Evolutionary conservation across 2,888 invertebrate species (phyloP), one percentile per base, ranked within the genome.

Genomic region (Poecilobothrus nobilitatus): DNA sequence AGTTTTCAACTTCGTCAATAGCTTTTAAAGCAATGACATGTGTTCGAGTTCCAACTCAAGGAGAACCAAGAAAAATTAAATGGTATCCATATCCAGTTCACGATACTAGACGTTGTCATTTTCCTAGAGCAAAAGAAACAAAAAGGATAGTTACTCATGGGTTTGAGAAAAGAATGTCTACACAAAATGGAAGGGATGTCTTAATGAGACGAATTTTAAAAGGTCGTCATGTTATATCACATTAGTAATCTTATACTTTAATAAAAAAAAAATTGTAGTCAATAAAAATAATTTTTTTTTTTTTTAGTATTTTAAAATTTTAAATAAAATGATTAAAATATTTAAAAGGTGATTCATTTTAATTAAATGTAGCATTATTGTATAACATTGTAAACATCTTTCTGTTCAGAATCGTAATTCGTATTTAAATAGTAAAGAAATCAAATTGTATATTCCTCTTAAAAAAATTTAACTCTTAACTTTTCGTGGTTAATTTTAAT

Each of bases 121-220:
- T 92, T 75, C 91, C 91, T 0, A 84, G 89, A 65, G 89, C 93
- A 0, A 88, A 85, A 67, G 92, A 93, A 83, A 84, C 86, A 0
- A 87, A 84, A 75, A 84, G 92, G 74, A 84, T 92, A 1, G 86
- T 86, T 63, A 84, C 85, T 10, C 90, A 91, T 73, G 92, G 92
- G 1, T 92, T 87, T 86, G 80, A 84, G 8, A 80, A 84, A 0
- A 85, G 91, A 71, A 88, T 92, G 84, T 85, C 89, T 0, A 91
- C 91, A 1, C 83, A 83, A 0, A 83, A 77, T 65, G 92, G 92
- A 5, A 85, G 91, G n/a, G 85, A 83, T 76, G 80, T 89, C 34
- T 80, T 93, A 18, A 91, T 92, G 91, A 84, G 90, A 74, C 85
- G 91, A 73, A 85, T 92, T 72, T 82, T 93, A 2, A 91, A 90